Base-by-base conservation (phyloP, 2,113 vertebrate species). In the Paramormyrops kingsleyae region DNA sequence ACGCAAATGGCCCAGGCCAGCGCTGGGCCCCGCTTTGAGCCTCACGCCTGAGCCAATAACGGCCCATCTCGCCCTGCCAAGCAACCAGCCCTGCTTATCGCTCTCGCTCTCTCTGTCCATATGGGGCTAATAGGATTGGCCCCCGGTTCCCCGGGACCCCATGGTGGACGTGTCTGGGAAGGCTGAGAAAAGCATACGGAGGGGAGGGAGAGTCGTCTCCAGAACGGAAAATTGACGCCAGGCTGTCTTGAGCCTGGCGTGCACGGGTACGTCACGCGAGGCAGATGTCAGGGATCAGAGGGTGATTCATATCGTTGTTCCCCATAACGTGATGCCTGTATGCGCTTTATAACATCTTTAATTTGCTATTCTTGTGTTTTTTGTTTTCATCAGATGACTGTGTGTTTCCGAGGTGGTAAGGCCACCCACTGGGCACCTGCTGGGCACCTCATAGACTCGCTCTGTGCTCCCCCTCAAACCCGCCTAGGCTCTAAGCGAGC, bases 1-100 rank as follows among this genome's bases (percentile, higher is more conserved):
- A 92, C 87, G 83, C 88, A 31, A 77, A 92, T 92, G 91, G 92
- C 91, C 89, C 85, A 91, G 89, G 80, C 62, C 84, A 93, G 91
- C 90, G 93, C 92, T 91, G 90, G 89, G 91, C 89, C 24, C 85
- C 88, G 92, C 35, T 88, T 92, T 94, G 92, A 94, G 94, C 93
- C 92, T 92, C 91, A 92, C 90, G 92, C 93, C 89, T 31, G 92
- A 92, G 93, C 94, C 93, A 93, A 92, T 92, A 90, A 91, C 89
- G 89, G 91, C 31, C 42, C 46, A 49, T 46, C 50, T 59, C 59
- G 17, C 56, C 89, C 91, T 39, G 89, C 92, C 62, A 89, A 90
- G 87, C 80, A 92, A 83, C 90, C 66, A 80, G 89, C 44, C 53
- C 35, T 10, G 50, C 90, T 92, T 90, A 90, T 74, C 83, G n/a